These are phyloP conservation scores for Scaptomyza graminum DNA, from an alignment of 1,140 invertebrate genomes.

Conservation along the genomic window DNA sequence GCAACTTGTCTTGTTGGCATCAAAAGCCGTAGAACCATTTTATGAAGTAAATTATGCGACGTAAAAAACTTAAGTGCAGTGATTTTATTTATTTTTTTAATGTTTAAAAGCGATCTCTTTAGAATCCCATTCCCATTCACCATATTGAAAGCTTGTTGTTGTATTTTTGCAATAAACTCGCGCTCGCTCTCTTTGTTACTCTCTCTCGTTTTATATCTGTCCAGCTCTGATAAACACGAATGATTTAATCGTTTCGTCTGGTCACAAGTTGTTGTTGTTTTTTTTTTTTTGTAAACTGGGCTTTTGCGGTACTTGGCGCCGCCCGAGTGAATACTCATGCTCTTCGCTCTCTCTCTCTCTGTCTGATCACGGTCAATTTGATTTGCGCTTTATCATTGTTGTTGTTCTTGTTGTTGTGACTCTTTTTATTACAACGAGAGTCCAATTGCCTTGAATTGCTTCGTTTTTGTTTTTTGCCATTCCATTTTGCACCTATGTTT, in stretches of 20 bases:
- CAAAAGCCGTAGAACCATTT: slow-evolving; percentile 12
- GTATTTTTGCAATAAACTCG: no score
- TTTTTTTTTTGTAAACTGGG: no score
- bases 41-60: not conserved
- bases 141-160: no score
- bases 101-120: no score
- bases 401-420: slow-evolving; percentile 16
- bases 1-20: slow-evolving; percentile 79
- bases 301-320: slow-evolving; percentile 63
- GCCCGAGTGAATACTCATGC: slow-evolving; percentile 55
- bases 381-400: slow-evolving; percentile 31
- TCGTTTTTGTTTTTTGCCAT: slow-evolving; percentile 40
- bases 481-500: slow-evolving; percentile 61
- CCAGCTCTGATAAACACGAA: slow-evolving; percentile 38
- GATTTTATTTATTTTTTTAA: no score
- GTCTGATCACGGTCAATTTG: slow-evolving; percentile 55
- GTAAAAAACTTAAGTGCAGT: not conserved
- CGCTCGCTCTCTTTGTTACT: not conserved
- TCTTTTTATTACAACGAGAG: slow-evolving; percentile 38
- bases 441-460: slow-evolving; percentile 46
- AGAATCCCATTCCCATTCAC: no score
- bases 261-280: no score
- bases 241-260: slow-evolving; percentile 27
- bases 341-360: slow-evolving; percentile 1
- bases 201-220: slow-evolving; percentile 6